A percentile compares a stretch with the other conserved stretches of the same genome.
Evolutionary conservation across 1,140 invertebrate species (phyloP).

Genomic region (Copidosoma floridanum): DNA sequence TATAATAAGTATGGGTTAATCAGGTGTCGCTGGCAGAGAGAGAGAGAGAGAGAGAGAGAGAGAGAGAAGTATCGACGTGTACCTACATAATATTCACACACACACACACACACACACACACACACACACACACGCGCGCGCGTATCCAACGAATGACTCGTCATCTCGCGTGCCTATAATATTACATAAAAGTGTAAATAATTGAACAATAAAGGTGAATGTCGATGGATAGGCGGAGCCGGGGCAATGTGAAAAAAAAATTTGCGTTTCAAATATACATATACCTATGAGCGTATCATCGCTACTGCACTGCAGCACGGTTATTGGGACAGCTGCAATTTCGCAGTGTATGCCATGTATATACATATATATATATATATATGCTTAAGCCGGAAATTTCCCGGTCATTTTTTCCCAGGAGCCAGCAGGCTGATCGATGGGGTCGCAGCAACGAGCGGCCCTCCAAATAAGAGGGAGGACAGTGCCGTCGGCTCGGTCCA

Average conservation of each 20-base stretch:
- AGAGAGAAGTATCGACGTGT: background rate
- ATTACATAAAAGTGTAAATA: too few species aligned
- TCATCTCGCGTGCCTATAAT: too few species aligned
- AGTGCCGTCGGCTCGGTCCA: conserved; percentile 66
- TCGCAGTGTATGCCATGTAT: background rate
- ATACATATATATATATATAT: background rate
- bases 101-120: background rate
- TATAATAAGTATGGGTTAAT: too few species aligned
- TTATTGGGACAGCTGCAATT: too few species aligned
- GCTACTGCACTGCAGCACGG: too few species aligned
- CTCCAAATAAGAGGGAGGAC: conserved; percentile 44
- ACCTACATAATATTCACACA: too few species aligned
- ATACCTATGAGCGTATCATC: too few species aligned
- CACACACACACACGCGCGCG: too few species aligned
- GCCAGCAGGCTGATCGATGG: conserved; percentile 14
- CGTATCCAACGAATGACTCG: too few species aligned
- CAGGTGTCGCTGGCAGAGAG: too few species aligned
- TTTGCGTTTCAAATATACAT: conserved; percentile 6
- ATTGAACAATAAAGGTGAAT: too few species aligned
- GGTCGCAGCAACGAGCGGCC: conserved; percentile 5
- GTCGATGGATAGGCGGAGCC: background rate
- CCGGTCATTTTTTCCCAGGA: conserved; percentile 22
- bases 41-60: conserved; percentile 1
- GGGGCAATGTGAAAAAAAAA: background rate
- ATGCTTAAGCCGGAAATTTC: conserved; percentile 18